Conservation (phyloP, 2,797 vertebrate species). For the Lepus oiostolus region DNA sequence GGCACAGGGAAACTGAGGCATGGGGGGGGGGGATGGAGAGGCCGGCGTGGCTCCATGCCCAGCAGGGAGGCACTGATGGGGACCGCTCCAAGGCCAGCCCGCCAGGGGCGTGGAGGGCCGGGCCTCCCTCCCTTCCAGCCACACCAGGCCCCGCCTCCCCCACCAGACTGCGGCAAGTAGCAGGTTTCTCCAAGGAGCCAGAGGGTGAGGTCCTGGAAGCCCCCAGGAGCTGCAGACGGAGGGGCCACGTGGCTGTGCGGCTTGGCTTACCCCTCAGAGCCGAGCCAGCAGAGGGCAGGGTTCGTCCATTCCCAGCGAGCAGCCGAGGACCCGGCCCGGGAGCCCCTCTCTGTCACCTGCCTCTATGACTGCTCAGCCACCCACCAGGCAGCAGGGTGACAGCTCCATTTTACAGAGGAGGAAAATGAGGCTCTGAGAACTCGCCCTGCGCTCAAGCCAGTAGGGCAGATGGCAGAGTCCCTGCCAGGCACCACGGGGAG, state of each 20-base stretch:
- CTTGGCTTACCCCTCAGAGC: no score
- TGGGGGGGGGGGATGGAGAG: not conserved
- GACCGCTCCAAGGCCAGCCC: not conserved
- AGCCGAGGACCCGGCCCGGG: no score
- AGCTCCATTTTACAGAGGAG: not conserved
- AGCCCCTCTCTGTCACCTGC: not conserved
- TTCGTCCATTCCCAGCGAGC: no score
- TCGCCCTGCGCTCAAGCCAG: not conserved
- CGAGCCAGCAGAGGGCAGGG: no score
- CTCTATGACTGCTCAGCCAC: not conserved
- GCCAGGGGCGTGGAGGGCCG: accelerated
- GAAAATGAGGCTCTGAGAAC: not conserved
- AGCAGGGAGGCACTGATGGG: not conserved
- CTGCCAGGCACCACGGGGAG: not conserved
- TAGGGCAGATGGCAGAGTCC: no score
- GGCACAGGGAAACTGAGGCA: slow-evolving; percentile 15
- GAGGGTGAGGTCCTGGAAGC: no score
- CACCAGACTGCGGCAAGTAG: not conserved
- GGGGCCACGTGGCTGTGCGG: no score
- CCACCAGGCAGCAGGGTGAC: not conserved
- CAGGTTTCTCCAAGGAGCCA: not conserved
- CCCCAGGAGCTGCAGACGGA: no score
- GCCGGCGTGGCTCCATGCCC: not conserved
- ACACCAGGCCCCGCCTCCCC: not conserved
- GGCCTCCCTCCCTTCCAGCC: accelerated